Base-by-base conservation (phyloP, 1,140 invertebrate species). In the Ceratitis capitata region DNA sequence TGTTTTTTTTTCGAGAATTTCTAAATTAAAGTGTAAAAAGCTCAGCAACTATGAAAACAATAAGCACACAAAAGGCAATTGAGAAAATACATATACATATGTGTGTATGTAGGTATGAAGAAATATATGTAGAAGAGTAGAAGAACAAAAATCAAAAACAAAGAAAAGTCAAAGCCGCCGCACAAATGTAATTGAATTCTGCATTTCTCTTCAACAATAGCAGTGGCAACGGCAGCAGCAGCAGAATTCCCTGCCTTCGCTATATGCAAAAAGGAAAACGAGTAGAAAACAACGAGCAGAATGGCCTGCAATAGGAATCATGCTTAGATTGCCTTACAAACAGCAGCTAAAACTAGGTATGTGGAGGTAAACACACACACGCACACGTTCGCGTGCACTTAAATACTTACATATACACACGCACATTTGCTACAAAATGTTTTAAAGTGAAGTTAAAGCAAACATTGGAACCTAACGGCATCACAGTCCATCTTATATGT, bases 401-500 rank as follows among this genome's bases (percentile, higher is more conserved):
- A 29, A 10, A 39, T 39, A 23, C 39, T 42, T 16, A 39, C 14
- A 42, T 9, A 16, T 42, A 45, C 39, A 74, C 49, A n/a, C 12
- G n/a, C 49, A 53, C 47, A 5, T 4, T 5, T 16, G 2, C 47
- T n/a, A 49, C 47, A 49, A 49, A 1, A 10, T 45, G 19, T 39
- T 6, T 78, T 78, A 45, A 5, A 56, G n/a, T 56, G 5, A 56
- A 56, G 51, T 56, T 56, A n/a, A 56, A 78, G 26, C 39, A 78
- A 74, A 78, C 39, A 12, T 78, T 78, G 39, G 45, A 45, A 10
- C n/a, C n/a, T 78, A 78, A 78, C 69, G 35, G 61, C 61, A 69
- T 69, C 32, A 69, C 61, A 35, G 39, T 78, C 35, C 39, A 23
- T 78, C 69, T 45, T 45, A 78, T n/a, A n/a, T 6, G 12, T 3